Base-by-base conservation (phyloP, 2,797 vertebrate genomes). In the Spheniscus humboldti region DNA sequence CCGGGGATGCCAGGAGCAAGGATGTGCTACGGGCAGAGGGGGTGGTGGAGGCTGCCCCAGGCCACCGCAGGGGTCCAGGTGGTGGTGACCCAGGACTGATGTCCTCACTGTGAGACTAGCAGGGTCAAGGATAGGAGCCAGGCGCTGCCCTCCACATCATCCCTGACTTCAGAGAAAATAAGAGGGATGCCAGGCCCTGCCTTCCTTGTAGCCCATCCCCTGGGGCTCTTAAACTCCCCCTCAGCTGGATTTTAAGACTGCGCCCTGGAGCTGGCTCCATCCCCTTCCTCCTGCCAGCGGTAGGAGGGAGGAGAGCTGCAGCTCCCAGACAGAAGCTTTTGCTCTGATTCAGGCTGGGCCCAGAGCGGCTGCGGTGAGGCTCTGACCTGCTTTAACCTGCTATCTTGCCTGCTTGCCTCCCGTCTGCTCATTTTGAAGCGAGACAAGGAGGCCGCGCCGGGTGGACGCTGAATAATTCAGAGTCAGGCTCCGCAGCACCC, bases 381-480 rank as follows among this genome's bases (percentile, higher is more conserved):
- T 88, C 19, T 94, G 94, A 95, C 97, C 94, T 95, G 92, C 94
- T 81, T 89, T 92, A 93, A 96, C 96, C 94, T 15, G 1, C 90
- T 71, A 1, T 52, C 76, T 72, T 41, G 63, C 85, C 86, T 85
- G 86, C 84, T 95, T 69, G 72, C 47, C 81, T 91, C 88, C 67
- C 3, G 4, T 50, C 91, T 71, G 86, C 90, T 77, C 1, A 1
- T 91, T 92, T 20, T 72, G 53, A 96, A 97, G 97, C 18, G 87
- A 97, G 96, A 96, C 86, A 97, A 97, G 97, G 94, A 94, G 81
- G 78, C 95, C 90, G 93, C 81, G 97, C 98, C 96, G 96, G 73
- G 95, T 96, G 96, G 97, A 88, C 75, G 4, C 94, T 98, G 98
- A 99, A 98, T 98, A 98, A 99, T 99, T 98, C 97, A 92, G 74